Evolutionary conservation across 2,113 vertebrate genomes (phyloP), one percentile per base, ranked within the genome.

Genomic region (Paratilapia polleni): DNA sequence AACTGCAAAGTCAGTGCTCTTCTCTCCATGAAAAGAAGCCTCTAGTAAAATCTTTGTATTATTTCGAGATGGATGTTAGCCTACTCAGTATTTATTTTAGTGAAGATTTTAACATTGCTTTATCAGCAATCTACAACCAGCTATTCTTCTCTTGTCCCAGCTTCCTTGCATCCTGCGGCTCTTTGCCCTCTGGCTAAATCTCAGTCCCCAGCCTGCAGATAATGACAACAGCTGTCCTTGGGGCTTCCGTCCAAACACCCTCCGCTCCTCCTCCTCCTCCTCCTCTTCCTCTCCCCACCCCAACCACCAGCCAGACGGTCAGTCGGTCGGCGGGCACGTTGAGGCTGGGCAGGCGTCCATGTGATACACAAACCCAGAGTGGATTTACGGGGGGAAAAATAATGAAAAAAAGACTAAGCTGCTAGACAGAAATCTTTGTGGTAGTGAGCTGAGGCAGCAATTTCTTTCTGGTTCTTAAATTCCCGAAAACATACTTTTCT

Each of bases 161-260:
- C 68, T 49, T 20, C 15, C 22, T n/a, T 38, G 6, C 79, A 61
- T 61, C 75, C 63, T 49, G 7, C 38, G 15, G 80, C 85, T 89
- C 81, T 86, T 74, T 83, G 85, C 80, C 82, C 89, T 86, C 88
- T 80, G 63, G 61, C 70, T 83, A 14, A 83, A 80, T 80, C 87
- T 87, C 56, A 74, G 60, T 88, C 83, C 79, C 43, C 70, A 41
- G 74, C 59, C 83, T 78, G 66, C 74, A 78, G 81, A 91, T 92
- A 87, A 94, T 89, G 85, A 90, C 89, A 89, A 86, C 93, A 93
- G 89, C 93, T 95, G 93, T 92, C 92, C 84, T 85, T 41, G 52
- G 78, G 85, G 86, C 88, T 70, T 86, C 78, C 4, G 8, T 78
- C 87, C 90, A 89, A 85, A 66, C 38, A 7, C 8, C 4, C 56